These are phyloP conservation scores for Xestia sexstrigata DNA, from an alignment of 2,888 invertebrate genomes.

Conservation along the genomic window DNA sequence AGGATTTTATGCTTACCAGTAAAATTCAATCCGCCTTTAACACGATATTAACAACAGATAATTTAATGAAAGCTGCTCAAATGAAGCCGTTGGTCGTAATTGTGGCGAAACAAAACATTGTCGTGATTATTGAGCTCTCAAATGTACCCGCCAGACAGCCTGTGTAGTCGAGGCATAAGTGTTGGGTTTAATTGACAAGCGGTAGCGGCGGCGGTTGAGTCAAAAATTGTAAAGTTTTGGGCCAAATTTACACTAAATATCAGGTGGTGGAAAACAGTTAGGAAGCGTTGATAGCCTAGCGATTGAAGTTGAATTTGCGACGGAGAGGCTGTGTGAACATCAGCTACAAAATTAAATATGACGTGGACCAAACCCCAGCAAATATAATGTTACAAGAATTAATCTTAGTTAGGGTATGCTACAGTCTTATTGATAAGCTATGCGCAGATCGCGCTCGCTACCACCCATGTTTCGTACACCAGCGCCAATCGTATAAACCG, in stretches of 20 bases:
- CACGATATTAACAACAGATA: neutral
- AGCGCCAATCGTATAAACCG: conserved; percentile 17
- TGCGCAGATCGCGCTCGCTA: neutral
- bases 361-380: neutral
- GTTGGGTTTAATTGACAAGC: neutral
- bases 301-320: neutral
- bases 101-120: conserved; percentile 41
- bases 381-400: neutral
- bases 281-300: neutral
- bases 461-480: neutral
- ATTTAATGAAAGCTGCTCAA: conserved; percentile 33
- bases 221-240: neutral
- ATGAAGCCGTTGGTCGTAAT: conserved; percentile 32
- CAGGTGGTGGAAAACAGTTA: neutral
- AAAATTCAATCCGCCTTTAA: neutral
- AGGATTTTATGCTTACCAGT: neutral
- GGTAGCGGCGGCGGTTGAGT: neutral
- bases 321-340: neutral
- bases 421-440: neutral
- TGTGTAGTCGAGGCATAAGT: conserved; percentile 15
- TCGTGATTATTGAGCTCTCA: conserved; percentile 39
- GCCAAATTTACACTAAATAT: neutral
- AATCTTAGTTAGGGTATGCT: no score
- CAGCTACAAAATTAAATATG: neutral
- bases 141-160: conserved; percentile 2